A percentile compares a stretch with the other conserved stretches of the same genome.
Conservation (phyloP, 92 coral and sea anemone species). For the Heliopora coerulea region DNA sequence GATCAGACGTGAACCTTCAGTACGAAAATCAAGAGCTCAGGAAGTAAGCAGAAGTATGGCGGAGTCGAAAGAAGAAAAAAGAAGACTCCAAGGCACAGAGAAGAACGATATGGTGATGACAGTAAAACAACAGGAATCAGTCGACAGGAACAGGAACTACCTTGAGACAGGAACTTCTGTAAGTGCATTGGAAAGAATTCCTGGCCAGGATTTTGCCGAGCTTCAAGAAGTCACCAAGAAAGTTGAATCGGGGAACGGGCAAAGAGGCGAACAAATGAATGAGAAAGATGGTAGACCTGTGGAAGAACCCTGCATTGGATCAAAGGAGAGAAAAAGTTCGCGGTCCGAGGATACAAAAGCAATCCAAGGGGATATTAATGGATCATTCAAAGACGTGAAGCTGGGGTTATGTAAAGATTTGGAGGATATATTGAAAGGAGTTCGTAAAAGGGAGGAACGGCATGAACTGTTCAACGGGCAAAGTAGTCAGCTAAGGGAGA, state of each 20-base stretch:
- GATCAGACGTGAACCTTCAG: neutral
- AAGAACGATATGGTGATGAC: neutral
- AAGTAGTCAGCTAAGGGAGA: neutral
- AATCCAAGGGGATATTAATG: neutral
- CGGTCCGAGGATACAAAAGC: neutral
- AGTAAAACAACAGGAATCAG: too few relatives aligned
- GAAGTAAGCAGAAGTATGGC: neutral
- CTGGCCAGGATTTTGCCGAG: conserved; percentile 9
- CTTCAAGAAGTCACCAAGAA: conserved; percentile 24
- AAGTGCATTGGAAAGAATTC: conserved; percentile 8
- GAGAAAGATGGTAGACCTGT: neutral
- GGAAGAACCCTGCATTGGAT: neutral
- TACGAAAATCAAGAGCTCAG: neutral
- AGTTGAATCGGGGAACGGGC: neutral
- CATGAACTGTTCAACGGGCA: neutral
- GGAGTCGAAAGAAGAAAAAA: neutral
- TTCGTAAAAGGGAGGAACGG: neutral
- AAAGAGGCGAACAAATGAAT: neutral
- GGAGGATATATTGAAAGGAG: neutral
- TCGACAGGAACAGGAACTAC: neutral
- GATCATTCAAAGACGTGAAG: neutral
- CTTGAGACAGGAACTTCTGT: neutral
- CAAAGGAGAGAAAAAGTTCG: neutral
- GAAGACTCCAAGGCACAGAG: neutral
- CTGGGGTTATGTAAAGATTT: neutral